Conservation (phyloP, 1,140 invertebrate species). For the Adelges cooleyi region DNA sequence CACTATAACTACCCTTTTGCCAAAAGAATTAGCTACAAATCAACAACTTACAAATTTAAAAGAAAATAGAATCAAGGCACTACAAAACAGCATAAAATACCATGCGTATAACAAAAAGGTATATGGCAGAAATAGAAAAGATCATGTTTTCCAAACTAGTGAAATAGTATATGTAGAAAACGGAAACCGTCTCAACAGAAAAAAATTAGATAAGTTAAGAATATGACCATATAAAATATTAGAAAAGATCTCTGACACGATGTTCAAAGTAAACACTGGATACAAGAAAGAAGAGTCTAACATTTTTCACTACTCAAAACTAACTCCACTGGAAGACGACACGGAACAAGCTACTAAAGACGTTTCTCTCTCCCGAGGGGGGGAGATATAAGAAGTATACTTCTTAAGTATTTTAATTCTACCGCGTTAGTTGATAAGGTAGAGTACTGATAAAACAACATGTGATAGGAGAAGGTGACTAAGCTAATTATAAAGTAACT, state of each 20-base stretch:
- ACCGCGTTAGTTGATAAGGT: too few relatives aligned
- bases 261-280: neutral
- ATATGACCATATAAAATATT: neutral
- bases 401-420: too few relatives aligned
- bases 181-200: neutral
- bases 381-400: neutral
- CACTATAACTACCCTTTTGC: conserved; percentile 29
- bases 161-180: neutral
- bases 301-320: neutral
- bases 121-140: too few relatives aligned
- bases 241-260: neutral
- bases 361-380: neutral
- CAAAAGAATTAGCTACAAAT: conserved; percentile 20
- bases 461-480: too few relatives aligned
- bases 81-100: too few relatives aligned
- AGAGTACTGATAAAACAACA: too few relatives aligned
- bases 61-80: too few relatives aligned
- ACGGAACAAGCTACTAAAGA: neutral
- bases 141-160: too few relatives aligned
- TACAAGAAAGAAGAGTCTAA: neutral
- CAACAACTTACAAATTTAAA: too few relatives aligned
- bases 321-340: neutral
- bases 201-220: neutral
- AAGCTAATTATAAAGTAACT: too few relatives aligned
- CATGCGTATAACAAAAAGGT: too few relatives aligned